Conservation (phyloP, 2,797 vertebrate genomes). For the Erethizon dorsatum region DNA sequence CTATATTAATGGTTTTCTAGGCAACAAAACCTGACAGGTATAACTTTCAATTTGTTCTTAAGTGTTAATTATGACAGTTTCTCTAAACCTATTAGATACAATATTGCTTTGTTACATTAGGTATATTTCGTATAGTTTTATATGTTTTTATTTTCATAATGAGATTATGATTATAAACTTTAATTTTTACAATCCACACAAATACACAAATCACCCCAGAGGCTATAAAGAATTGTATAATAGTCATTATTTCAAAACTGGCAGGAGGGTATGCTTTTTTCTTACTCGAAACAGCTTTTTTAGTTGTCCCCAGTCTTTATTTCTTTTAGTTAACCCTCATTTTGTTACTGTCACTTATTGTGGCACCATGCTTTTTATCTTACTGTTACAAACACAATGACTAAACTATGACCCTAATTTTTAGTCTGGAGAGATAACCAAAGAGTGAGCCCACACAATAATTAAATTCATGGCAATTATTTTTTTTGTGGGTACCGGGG, state of each 20-base stretch:
- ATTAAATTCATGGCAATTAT: neutral
- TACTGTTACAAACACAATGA: neutral
- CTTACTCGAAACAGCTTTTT: neutral
- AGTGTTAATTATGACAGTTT: neutral
- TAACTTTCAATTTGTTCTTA: neutral
- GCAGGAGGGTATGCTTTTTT: neutral
- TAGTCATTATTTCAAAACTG: neutral
- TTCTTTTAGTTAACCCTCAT: neutral
- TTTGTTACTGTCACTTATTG: neutral
- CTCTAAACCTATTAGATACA: neutral
- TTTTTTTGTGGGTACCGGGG: no score
- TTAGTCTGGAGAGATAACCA: neutral
- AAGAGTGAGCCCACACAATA: neutral
- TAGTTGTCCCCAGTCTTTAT: neutral
- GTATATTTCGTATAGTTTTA: neutral
- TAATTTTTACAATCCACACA: neutral
- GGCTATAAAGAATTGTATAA: neutral
- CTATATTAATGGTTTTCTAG: neutral
- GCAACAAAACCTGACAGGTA: neutral
- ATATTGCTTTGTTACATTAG: neutral
- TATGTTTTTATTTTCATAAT: neutral
- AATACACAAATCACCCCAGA: neutral
- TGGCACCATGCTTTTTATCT: neutral
- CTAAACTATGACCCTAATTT: neutral
- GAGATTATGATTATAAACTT: neutral